These are phyloP conservation scores for Allacma fusca DNA, from an alignment of 2,888 invertebrate genomes.

Conservation along the genomic window DNA sequence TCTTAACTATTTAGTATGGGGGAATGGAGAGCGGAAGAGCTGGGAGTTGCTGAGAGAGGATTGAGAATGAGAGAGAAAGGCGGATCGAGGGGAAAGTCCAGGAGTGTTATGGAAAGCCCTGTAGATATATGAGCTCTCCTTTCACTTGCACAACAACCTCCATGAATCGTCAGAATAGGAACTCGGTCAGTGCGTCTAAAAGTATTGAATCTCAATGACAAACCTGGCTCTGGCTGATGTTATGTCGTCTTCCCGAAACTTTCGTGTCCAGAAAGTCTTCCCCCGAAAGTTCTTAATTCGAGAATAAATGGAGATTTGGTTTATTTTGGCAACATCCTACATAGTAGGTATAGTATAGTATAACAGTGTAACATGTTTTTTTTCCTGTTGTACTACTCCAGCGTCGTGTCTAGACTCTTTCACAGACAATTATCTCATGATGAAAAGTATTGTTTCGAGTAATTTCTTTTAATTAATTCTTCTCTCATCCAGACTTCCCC, in stretches of 20 bases:
- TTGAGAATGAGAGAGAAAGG: background rate
- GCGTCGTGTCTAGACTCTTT: constrained; percentile 1
- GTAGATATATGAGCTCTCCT: constrained; percentile 28
- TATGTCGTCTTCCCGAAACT: too few species aligned
- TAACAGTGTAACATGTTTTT: background rate
- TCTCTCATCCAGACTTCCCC: constrained; percentile 5
- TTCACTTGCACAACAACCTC: constrained; percentile 27
- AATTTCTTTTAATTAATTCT: constrained; percentile 14
- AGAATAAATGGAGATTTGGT: too few species aligned
- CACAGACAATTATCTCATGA: constrained; percentile 16
- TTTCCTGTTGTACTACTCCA: background rate
- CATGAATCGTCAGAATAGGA: constrained; percentile 10
- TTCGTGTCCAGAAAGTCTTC: too few species aligned
- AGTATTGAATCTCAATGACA: constrained; percentile 7
- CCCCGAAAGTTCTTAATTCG: too few species aligned
- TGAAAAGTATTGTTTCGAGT: constrained; percentile 7
- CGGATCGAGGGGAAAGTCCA: background rate
- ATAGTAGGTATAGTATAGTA: too few species aligned
- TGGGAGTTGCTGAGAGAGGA: background rate
- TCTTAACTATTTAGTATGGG: too few species aligned
- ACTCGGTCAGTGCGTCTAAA: background rate
- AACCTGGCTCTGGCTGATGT: background rate
- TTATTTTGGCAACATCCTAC: too few species aligned
- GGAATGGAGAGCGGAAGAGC: background rate
- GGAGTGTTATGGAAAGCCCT: background rate